Evolutionary conservation across 92 coral and sea anemone species (phyloP).

Genomic region (Palythoa heliodiscus): DNA sequence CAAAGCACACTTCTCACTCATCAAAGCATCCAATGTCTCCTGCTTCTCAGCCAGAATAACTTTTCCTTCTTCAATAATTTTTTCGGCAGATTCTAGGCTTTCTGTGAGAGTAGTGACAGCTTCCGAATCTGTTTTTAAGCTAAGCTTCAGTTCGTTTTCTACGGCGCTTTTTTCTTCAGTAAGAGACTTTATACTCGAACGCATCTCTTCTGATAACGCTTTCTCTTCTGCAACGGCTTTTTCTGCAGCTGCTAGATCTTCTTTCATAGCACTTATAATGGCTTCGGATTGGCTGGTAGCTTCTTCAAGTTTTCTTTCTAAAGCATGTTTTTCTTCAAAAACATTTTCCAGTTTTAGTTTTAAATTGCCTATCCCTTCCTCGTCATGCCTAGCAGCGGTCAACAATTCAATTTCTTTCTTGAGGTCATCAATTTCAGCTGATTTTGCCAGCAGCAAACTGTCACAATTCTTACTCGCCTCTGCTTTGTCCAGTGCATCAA

Average conservation of each 20-base stretch:
- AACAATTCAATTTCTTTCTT: slow-evolving; percentile 6
- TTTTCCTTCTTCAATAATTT: slow-evolving; percentile 2
- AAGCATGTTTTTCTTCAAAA: too few relatives aligned
- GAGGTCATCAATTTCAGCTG: slow-evolving; percentile 17
- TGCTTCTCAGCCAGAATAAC: not conserved
- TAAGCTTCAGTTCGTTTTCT: not conserved
- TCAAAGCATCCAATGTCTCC: not conserved
- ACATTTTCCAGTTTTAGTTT: too few relatives aligned
- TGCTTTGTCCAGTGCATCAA: slow-evolving; percentile 22
- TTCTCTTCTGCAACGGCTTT: too few relatives aligned
- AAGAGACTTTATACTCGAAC: too few relatives aligned
- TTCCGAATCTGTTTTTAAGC: not conserved
- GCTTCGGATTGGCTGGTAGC: too few relatives aligned
- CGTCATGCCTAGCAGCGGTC: too few relatives aligned
- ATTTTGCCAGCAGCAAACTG: slow-evolving; percentile 11
- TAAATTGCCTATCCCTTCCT: too few relatives aligned
- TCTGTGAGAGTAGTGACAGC: not conserved
- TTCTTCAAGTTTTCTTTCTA: too few relatives aligned
- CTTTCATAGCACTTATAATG: too few relatives aligned
- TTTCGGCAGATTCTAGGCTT: slow-evolving; percentile 1
- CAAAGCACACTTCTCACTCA: slow-evolving; percentile 1
- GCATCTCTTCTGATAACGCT: too few relatives aligned
- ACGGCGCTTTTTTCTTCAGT: not conserved
- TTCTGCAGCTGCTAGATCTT: too few relatives aligned
- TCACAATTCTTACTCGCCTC: slow-evolving; percentile 25